Evolutionary conservation across 2,888 invertebrate species (phyloP), one percentile per base, ranked within the genome.

Genomic region (Netelia fuscicornis): DNA sequence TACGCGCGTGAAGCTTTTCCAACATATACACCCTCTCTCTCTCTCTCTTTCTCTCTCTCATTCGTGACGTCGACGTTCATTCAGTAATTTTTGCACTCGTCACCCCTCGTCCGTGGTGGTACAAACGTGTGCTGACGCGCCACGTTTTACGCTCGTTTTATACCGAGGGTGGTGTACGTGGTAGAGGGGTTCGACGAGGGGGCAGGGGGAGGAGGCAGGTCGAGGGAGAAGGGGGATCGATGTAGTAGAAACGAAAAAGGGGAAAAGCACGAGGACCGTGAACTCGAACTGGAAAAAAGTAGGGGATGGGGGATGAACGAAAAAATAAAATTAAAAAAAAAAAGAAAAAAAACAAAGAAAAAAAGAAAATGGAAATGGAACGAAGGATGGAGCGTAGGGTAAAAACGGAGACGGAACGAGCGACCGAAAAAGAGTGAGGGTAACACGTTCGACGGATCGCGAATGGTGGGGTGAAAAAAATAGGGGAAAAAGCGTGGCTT

Each of bases 41-140:
- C 60, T 60, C n/a, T 30, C 25, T 56, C 9, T 56, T 23, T 56
- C 58, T 58, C 20, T 58, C 58, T 56, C 54, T 44, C 42, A 42
- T 84, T 74, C 84, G 90, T 94, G 93, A 93, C 93, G 93, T 93
- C 93, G 92, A 90, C 91, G 92, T 93, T 93, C 93, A 94, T 94
- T 94, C 93, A 94, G 93, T 91, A 93, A 93, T 93, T 93, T 93
- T 93, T 93, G 93, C 92, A 91, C 92, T 91, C 92, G 92, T 93
- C 93, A 93, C 90, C 87, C 86, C 85, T 80, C 79, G 48, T 80
- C 82, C 75, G 72, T 76, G 48, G 10, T 72, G 65, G 75, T 76
- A 79, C 64, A 79, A 76, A 67, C 85, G 65, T 77, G 76, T 80
- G 85, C 85, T 76, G 80, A 83, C 82, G 79, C 68, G 72, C 37